Percentiles rank a stretch among this genome's conserved stretches.
phyloP scores from a whole-genome alignment of 2,888 invertebrate species.

The Leucozona laternaria region DNA sequence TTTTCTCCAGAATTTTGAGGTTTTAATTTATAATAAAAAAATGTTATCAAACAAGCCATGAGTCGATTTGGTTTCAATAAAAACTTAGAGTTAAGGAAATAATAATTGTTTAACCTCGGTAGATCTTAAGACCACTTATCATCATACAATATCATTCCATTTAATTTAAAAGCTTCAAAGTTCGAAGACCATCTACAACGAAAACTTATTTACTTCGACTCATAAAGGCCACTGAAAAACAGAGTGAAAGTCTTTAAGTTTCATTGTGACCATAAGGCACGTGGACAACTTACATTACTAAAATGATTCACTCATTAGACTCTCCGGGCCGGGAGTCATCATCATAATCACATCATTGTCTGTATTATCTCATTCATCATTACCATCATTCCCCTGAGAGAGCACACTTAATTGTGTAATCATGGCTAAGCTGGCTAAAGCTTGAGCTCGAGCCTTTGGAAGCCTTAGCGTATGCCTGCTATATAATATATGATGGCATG shows the following conservation, averaged over 20 bases:
- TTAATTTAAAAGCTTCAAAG: conserved; percentile 15
- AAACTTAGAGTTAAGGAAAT: not conserved
- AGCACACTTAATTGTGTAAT: conserved; percentile 59
- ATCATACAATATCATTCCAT: not conserved
- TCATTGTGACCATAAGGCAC: conserved; percentile 36
- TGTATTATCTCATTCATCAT: conserved; percentile 33
- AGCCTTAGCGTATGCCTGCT: not conserved
- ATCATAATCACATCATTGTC: not conserved
- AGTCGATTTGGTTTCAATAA: not conserved
- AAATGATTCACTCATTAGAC: conserved; percentile 14
- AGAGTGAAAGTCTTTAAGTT: conserved; percentile 51
- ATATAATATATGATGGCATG: not conserved
- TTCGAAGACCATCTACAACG: conserved; percentile 5
- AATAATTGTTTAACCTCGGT: conserved; percentile 2
- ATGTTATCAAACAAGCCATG: not conserved
- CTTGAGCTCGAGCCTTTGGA: conserved; percentile 20
- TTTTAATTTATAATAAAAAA: not conserved
- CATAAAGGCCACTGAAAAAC: not conserved
- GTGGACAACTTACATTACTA: conserved; percentile 38
- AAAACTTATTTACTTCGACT: not conserved
- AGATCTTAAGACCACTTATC: not conserved
- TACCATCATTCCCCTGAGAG: conserved; percentile 33
- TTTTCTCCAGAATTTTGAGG: not conserved
- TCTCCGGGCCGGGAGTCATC: not conserved
- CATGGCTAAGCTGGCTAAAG: conserved; percentile 37